Evolutionary conservation across 2,113 vertebrate genomes (phyloP).

Genomic region (Eulacestoma nigropectus): DNA sequence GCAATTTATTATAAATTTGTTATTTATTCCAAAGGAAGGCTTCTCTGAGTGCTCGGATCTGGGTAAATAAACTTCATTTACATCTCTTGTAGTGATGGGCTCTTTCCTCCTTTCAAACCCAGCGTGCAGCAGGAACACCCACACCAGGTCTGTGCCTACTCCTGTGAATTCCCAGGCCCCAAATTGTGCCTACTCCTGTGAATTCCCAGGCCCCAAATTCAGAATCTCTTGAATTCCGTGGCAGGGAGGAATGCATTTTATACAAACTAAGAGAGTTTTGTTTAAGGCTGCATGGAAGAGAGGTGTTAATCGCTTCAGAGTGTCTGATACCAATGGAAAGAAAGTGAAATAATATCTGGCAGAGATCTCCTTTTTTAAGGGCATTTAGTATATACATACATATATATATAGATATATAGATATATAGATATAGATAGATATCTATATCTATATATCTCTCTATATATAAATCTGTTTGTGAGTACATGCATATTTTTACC

Average conservation of each 20-base stretch:
- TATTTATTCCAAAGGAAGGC: neutral
- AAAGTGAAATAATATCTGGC: neutral
- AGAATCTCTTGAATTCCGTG: neutral
- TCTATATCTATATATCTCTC: too few species aligned
- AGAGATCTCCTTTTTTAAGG: neutral
- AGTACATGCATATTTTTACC: neutral
- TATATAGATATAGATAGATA: too few species aligned
- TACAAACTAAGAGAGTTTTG: neutral
- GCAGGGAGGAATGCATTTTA: neutral
- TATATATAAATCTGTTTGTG: neutral
- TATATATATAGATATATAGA: too few species aligned
- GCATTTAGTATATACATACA: fast-evolving
- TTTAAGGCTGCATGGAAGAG: neutral
- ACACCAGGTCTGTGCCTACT: neutral
- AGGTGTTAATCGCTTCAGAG: neutral
- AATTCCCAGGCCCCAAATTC: neutral
- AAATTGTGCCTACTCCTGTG: neutral
- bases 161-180: neutral
- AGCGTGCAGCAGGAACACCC: neutral
- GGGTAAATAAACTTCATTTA: neutral
- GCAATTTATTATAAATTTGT: neutral
- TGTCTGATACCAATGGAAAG: neutral
- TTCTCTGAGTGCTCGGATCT: neutral
- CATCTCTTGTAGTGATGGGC: neutral
- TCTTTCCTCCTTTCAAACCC: neutral